phyloP scores from a whole-genome alignment of 2,797 vertebrate genomes.

The Pipistrellus pipistrellus region DNA sequence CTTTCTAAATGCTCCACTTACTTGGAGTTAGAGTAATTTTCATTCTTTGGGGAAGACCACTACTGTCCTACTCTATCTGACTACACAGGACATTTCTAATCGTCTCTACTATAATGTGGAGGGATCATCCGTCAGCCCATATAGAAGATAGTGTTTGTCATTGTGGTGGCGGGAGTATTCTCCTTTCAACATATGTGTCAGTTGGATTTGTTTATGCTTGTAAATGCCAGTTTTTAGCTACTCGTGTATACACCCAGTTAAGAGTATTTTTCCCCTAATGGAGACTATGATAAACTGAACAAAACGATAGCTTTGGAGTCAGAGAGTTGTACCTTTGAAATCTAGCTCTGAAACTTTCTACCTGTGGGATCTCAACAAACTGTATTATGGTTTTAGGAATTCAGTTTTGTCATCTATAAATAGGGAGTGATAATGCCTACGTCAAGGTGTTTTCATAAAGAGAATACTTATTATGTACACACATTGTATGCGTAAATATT shows the following conservation, averaged over 20 bases:
- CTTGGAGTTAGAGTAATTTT: slow-evolving; percentile 30
- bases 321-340: neutral
- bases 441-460: neutral
- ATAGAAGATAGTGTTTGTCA: neutral
- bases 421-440: neutral
- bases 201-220: slow-evolving; percentile 27
- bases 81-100: neutral
- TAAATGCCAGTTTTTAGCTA: neutral
- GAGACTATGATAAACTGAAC: neutral
- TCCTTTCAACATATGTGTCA: neutral
- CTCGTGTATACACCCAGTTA: neutral
- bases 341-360: neutral
- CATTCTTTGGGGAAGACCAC: neutral
- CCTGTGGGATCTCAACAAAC: neutral
- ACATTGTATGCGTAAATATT: neutral
- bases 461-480: neutral
- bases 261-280: neutral
- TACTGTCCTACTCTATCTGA: neutral
- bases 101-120: neutral
- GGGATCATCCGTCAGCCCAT: neutral
- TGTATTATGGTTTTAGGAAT: neutral
- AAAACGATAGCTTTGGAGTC: neutral
- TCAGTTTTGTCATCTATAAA: slow-evolving; percentile 31
- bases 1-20: neutral
- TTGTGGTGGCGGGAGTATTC: neutral